Evolutionary conservation across 2,113 vertebrate genomes (phyloP), one percentile per base, ranked within the genome.

Genomic region (Rafetus swinhoei): DNA sequence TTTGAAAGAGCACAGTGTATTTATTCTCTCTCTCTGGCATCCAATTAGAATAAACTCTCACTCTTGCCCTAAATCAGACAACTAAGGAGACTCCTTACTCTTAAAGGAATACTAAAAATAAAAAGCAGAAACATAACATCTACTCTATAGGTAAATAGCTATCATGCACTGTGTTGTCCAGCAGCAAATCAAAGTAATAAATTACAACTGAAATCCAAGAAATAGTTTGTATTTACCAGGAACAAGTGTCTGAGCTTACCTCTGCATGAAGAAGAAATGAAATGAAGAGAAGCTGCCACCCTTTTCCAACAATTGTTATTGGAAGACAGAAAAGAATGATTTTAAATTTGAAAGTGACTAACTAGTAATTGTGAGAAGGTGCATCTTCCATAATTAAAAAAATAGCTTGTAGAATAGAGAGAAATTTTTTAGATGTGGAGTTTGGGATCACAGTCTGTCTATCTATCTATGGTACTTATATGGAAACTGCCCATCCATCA

Each of bases 201-300:
- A 21, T 69, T 69, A 69, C 16, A 69, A 19, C n/a, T 35, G 65
- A 16, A 69, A 69, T n/a, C 29, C 16, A 19, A 16, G 65, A 69
- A 69, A 35, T 69, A 35, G 32, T n/a, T 35, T 32, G 16, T 69
- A 65, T 65, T 65, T 65, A 4, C 22, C 72, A 82, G 24, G 88
- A 53, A 12, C 13, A 72, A 93, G 21, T 84, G 15, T 25, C 21
- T 29, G 84, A 69, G 55, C 21, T 1, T 53, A 16, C 9, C 82
- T 86, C 84, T 92, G 55, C 29, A 45, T 94, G 50, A 53, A 83
- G 82, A 95, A 95, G 9, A 91, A 87, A 84, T 59, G 84, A 84
- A 57, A 24, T 69, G 92, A 87, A 25, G 79, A 55, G 16, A 19
- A 16, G 32, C 65, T 69, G 65, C 65, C 65, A 9, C 16, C 15